Base-by-base conservation (phyloP, 2,888 invertebrate species). In the Cephus rjabovi region DNA sequence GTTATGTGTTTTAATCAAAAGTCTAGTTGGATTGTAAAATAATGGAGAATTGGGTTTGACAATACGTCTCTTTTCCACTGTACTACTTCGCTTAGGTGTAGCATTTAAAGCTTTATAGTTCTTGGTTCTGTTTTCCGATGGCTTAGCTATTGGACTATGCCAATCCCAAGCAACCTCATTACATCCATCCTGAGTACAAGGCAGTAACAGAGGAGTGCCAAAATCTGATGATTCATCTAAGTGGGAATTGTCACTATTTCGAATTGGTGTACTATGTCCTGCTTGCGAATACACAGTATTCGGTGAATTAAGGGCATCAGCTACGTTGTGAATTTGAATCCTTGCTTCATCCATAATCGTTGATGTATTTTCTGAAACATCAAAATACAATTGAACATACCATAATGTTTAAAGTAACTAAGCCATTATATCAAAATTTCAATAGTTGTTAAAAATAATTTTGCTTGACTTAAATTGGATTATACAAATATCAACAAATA, bases 161-260 rank as follows among this genome's bases (percentile, higher is more conserved):
- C 93, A 93, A 81, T 93, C 93, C 93, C 93, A 93, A 9, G 92
- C 87, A 30, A 93, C 92, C 84, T 93, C 93, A 73, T 85, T 87
- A 33, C 85, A 87, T 77, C 85, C 85, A n/a, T 93, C 93, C 84
- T 92, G 93, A 9, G 92, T 92, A 69, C 86, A 89, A 12, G 89
- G 87, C 35, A 91, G 83, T 74, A 87, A 87, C 76, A 89, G 85
- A 35, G 90, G 91, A 81, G 90, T 92, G 34, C 75, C 79, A 34
- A 85, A 81, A 6, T 83, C 79, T 9, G 86, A 83, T 2, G 83
- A 81, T 73, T 84, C 84, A 1, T 69, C 1, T 12, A 76, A 15
- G 9, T 71, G 70, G 1, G 15, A 2, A 68, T 74, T 40, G 11
- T 76, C 78, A 23, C 76, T 81, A 11, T 79, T 83, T 9, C 68